Percentiles rank a stretch among this genome's conserved stretches.
Evolutionary conservation across 2,113 vertebrate species (phyloP).

Genomic region (Phaetusa simplex): DNA sequence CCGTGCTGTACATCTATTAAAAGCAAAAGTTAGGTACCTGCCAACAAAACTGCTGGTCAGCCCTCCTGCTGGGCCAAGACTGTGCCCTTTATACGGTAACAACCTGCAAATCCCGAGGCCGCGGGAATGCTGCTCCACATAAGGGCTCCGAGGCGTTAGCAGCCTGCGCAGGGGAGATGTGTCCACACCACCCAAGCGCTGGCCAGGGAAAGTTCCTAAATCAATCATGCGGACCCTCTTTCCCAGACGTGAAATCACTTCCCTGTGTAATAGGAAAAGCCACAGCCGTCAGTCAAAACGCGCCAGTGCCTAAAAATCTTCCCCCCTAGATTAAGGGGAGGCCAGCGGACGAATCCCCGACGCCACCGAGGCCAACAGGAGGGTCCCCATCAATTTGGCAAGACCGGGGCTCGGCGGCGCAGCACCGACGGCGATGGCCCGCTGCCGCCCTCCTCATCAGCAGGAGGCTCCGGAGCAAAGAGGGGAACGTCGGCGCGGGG

Average conservation of each 20-base stretch:
- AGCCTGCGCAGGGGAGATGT: neutral
- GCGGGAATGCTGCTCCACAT: neutral
- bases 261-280: neutral
- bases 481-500: fast-evolving
- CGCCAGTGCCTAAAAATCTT: neutral
- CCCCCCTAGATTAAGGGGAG: fast-evolving
- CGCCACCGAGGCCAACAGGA: neutral
- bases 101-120: neutral
- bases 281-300: neutral
- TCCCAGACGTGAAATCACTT: neutral
- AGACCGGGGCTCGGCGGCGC: fast-evolving
- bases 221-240: fast-evolving
- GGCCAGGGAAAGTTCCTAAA: neutral
- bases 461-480: fast-evolving
- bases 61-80: neutral
- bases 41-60: neutral
- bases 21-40: neutral
- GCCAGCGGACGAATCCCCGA: neutral
- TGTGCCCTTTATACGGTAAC: neutral
- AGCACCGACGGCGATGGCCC: fast-evolving
- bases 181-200: neutral
- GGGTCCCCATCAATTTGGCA: neutral
- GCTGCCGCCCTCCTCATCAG: fast-evolving
- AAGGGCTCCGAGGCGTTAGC: fast-evolving
- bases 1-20: neutral